Base-by-base conservation (phyloP, 1,140 invertebrate genomes). In the Nephila pilipes region DNA sequence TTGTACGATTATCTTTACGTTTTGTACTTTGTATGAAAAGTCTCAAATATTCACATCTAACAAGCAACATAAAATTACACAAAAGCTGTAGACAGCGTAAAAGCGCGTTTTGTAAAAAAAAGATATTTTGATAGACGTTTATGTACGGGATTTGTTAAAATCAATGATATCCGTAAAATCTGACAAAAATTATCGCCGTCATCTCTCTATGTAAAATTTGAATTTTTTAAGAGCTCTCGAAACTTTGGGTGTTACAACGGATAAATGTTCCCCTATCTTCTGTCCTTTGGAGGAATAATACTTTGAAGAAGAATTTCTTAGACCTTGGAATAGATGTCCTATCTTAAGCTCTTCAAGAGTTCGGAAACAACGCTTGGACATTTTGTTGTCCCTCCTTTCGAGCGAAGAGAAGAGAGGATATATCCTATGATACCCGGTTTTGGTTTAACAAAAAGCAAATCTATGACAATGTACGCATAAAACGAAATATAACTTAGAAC, bases 71-170 rank as follows among this genome's bases (percentile, higher is more conserved):
- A 46, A 20, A 83, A 83, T 54, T 83, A 83, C 54, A 22, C 16
- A 16, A 55, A 83, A 83, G 80, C 80, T 12, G 80, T 54, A 20
- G 46, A 83, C 12, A 54, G 80, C 29, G 14, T 75, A 36, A 75
- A 75, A 29, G 6, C 69, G 8, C 5, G 69, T 0, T 83, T 57
- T 54, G 80, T n/a, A 38, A 12, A 5, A 22, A n/a, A 38, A 83
- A 25, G 46, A 55, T 22, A 10, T 83, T 83, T 36, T 83, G 54
- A 20, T 83, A 0, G 80, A 83, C 14, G 54, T 83, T 2, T 55
- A 83, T 79, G 80, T 94, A 2, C n/a, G 94, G 32, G 94, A 63
- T 94, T 25, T 65, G 65, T 12, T 92, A 3, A 46, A 85, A 29
- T 54, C 63, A 46, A 94, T 94, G 25, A n/a, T 65, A 4, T 38